Conservation (phyloP, 2,797 vertebrate species). For the Gorsachius magnificus region DNA sequence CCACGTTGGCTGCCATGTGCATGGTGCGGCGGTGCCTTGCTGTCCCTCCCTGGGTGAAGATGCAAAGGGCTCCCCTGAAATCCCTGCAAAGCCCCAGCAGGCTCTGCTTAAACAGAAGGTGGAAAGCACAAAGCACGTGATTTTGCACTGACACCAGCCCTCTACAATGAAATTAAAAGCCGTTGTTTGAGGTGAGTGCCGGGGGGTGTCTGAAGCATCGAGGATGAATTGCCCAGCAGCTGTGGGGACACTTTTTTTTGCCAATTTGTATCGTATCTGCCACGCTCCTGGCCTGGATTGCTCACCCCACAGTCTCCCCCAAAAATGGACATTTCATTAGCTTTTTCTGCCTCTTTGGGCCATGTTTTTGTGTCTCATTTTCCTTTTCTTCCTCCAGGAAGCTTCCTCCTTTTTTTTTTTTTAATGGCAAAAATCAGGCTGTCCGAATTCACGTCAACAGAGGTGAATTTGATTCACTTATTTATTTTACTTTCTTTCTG, state of each 20-base stretch:
- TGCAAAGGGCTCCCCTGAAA: neutral
- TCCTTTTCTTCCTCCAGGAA: neutral
- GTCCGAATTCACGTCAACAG: neutral
- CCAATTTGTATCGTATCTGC: neutral
- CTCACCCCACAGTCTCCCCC: neutral
- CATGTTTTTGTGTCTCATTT: neutral
- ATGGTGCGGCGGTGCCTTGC: fast-evolving
- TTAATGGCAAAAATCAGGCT: neutral
- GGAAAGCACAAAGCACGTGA: fast-evolving
- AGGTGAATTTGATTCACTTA: neutral
- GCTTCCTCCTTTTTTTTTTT: too few relatives aligned
- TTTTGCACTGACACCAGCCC: neutral
- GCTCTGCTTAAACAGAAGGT: neutral
- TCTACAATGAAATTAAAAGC: neutral
- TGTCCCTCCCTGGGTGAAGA: neutral
- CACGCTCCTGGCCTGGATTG: fast-evolving
- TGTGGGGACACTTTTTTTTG: neutral
- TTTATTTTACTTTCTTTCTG: neutral
- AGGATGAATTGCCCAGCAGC: neutral
- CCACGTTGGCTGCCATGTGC: fast-evolving
- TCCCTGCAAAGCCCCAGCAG: neutral
- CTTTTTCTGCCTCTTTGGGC: neutral
- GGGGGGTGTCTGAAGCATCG: neutral
- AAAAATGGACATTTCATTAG: neutral
- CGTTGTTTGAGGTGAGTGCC: neutral